phyloP scores from a whole-genome alignment of 92 coral and sea anemone species.

The Chrysogorgia sp. region DNA sequence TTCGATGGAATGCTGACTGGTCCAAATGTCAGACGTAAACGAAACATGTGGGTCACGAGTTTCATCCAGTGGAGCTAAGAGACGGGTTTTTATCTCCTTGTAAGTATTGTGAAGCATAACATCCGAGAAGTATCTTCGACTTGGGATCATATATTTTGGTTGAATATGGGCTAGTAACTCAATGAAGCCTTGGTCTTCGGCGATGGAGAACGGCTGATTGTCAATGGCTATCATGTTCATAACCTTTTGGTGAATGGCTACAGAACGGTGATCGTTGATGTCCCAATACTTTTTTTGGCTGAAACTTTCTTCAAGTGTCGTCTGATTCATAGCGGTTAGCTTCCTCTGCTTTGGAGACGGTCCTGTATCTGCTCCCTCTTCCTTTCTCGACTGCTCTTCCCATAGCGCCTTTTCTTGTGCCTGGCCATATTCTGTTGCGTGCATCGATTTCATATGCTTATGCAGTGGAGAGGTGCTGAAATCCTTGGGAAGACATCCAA shows the following conservation, averaged over 20 bases:
- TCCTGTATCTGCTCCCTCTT: not conserved
- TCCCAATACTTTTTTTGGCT: slow-evolving; percentile 16
- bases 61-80: slow-evolving; percentile 28
- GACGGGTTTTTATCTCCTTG: slow-evolving; percentile 13
- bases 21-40: slow-evolving; percentile 67
- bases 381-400: slow-evolving; percentile 5
- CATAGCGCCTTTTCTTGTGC: slow-evolving; percentile 11
- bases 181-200: slow-evolving; percentile 27
- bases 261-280: slow-evolving; percentile 16
- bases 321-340: slow-evolving; percentile 24
- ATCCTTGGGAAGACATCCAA: slow-evolving; percentile 31
- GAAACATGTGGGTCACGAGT: slow-evolving; percentile 49
- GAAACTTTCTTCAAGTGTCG: slow-evolving; percentile 11
- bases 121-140: slow-evolving; percentile 39
- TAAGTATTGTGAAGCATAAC: slow-evolving; percentile 14
- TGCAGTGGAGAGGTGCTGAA: slow-evolving; percentile 37
- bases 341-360: slow-evolving; percentile 21
- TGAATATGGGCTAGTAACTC: slow-evolving; percentile 17
- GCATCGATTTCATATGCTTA: slow-evolving; percentile 29
- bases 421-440: not conserved
- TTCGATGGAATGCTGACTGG: slow-evolving; percentile 18
- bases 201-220: slow-evolving; percentile 37
- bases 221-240: slow-evolving; percentile 31
- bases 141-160: slow-evolving; percentile 37
- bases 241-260: slow-evolving; percentile 18